phyloP scores from a whole-genome alignment of 2,888 invertebrate species.

The Priocnemis perturbator region DNA sequence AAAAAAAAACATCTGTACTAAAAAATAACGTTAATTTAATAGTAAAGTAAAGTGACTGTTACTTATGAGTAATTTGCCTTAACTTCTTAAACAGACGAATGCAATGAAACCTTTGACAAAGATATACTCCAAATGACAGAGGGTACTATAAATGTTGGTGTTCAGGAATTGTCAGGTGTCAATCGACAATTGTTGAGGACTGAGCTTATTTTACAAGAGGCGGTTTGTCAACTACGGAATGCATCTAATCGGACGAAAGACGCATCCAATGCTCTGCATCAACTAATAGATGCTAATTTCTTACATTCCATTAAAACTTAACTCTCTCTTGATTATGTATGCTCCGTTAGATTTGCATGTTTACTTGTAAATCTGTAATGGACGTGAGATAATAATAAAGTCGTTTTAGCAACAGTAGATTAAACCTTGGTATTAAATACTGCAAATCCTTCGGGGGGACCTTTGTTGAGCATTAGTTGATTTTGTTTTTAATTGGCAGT shows the following conservation, averaged over 20 bases:
- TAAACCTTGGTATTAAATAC: slow-evolving; percentile 36
- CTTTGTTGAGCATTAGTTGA: slow-evolving; percentile 68
- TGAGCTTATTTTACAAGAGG: slow-evolving; percentile 71
- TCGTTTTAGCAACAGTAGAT: slow-evolving; percentile 38
- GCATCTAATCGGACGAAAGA: slow-evolving; percentile 64
- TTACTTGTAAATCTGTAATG: slow-evolving; percentile 24
- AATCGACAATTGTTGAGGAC: slow-evolving; percentile 70
- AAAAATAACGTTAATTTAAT: background rate
- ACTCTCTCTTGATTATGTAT: slow-evolving; percentile 12
- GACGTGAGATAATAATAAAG: slow-evolving; percentile 41
- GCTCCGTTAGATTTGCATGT: background rate
- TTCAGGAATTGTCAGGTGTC: slow-evolving; percentile 66
- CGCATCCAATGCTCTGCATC: slow-evolving; percentile 60
- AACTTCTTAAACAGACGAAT: slow-evolving; percentile 62
- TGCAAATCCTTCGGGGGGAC: slow-evolving; percentile 37
- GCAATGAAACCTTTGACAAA: slow-evolving; percentile 69
- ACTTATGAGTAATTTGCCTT: no score
- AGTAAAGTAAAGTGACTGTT: background rate
- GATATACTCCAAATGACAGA: slow-evolving; percentile 64
- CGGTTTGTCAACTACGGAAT: slow-evolving; percentile 67
- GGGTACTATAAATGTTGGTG: slow-evolving; percentile 60
- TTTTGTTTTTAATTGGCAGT: slow-evolving; percentile 68
- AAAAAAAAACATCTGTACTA: slow-evolving; percentile 8
- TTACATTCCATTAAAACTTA: slow-evolving; percentile 67
- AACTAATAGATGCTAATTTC: slow-evolving; percentile 66